A percentile compares a stretch with the other conserved stretches of the same genome.
Evolutionary conservation across 2,113 vertebrate species (phyloP).

Genomic region (Chionomys nivalis): DNA sequence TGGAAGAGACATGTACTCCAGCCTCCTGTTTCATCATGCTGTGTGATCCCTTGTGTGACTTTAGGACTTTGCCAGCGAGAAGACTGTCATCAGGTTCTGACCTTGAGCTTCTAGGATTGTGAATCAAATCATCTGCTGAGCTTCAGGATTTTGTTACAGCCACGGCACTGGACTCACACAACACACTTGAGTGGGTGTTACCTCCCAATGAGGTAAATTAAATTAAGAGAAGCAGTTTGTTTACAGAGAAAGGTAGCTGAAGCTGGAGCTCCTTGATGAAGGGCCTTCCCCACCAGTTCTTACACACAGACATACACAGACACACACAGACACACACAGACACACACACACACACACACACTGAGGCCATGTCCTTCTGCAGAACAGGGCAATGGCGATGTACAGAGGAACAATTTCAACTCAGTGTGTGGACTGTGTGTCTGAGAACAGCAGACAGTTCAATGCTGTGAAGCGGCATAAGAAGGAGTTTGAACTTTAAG

Average conservation of each 20-base stretch:
- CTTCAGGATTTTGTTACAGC: not conserved
- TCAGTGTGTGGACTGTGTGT: constrained; percentile 66
- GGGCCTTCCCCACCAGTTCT: not conserved
- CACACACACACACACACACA: not conserved
- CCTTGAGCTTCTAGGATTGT: not conserved
- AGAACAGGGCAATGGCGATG: constrained; percentile 40
- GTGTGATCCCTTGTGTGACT: not conserved
- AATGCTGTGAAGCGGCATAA: constrained; percentile 60
- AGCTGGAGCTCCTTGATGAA: not conserved
- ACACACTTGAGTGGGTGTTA: not conserved
- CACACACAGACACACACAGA: too few species aligned
- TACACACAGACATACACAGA: too few species aligned
- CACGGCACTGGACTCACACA: not conserved
- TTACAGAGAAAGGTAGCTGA: not conserved
- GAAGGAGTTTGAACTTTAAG: constrained; percentile 75
- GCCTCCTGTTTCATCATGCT: not conserved
- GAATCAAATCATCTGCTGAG: not conserved
- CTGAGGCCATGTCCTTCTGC: not conserved
- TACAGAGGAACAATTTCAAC: constrained; percentile 66
- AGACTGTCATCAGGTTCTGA: not conserved
- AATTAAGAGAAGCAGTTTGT: not conserved
- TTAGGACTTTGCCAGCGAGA: not conserved
- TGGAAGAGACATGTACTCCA: not conserved
- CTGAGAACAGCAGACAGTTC: constrained; percentile 77
- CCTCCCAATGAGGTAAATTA: not conserved